Evolutionary conservation across 2,113 vertebrate genomes (phyloP).

Genomic region (Dryoscopus gambensis): DNA sequence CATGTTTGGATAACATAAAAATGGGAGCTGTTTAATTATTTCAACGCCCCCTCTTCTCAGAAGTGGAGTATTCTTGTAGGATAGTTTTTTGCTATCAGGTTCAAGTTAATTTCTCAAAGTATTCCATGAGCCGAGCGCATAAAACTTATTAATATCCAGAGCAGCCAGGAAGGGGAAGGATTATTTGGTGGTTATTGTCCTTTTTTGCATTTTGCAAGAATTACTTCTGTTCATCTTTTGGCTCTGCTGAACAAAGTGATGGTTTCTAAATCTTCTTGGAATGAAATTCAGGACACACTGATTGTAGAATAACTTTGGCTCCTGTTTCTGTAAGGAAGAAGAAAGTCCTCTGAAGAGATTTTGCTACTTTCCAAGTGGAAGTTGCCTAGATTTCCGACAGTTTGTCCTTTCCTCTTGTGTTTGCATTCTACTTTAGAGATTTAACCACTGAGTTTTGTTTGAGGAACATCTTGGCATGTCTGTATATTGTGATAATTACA

Average conservation of each 20-base stretch:
- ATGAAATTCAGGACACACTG: not conserved
- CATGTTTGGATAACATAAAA: not conserved
- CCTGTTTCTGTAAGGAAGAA: conserved; percentile 19
- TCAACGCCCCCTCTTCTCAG: rapidly evolving
- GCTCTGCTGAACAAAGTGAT: not conserved
- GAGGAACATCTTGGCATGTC: conserved; percentile 1
- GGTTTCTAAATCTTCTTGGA: not conserved
- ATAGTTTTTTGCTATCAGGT: not conserved
- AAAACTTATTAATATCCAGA: not conserved
- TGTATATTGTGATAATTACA: not conserved
- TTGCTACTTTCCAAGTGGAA: not conserved
- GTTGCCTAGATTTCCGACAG: not conserved
- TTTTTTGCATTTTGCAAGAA: not conserved
- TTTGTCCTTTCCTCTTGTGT: not conserved
- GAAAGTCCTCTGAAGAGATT: conserved; percentile 32
- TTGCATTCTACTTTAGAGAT: not conserved
- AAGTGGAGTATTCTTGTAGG: not conserved
- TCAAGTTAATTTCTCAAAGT: not conserved
- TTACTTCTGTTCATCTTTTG: not conserved
- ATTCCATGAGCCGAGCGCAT: not conserved
- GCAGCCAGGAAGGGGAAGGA: not conserved
- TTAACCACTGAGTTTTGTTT: not conserved
- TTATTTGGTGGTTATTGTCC: not conserved
- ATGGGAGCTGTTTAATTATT: not conserved
- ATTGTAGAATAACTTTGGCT: not conserved